These are phyloP conservation scores for Tenualosa thibaudeaui DNA, from an alignment of 2,797 vertebrate species.

Conservation along the genomic window DNA sequence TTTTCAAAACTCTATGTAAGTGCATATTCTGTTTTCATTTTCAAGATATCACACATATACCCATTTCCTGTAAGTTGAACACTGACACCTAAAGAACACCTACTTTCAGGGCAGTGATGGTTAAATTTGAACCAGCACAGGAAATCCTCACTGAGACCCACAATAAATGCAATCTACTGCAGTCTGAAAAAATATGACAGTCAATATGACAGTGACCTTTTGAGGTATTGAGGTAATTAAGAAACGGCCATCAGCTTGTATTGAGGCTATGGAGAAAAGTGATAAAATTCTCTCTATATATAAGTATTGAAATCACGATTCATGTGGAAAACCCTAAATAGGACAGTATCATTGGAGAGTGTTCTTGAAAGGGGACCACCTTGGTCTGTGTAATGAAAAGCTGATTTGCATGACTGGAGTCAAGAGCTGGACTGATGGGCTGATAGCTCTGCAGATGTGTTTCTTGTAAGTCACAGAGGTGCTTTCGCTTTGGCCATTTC, in stretches of 20 bases:
- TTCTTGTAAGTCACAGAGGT: neutral
- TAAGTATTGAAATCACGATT: too few relatives aligned
- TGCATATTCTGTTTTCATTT: neutral
- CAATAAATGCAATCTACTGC: neutral
- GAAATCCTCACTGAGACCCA: neutral
- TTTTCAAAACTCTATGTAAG: neutral
- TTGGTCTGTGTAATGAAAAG: neutral
- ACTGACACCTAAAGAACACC: too few relatives aligned
- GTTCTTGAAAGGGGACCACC: neutral
- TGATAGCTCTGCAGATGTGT: neutral
- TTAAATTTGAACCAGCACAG: neutral
- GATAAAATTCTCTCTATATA: too few relatives aligned
- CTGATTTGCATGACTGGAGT: too few relatives aligned
- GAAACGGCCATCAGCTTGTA: too few relatives aligned
- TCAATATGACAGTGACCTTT: neutral
- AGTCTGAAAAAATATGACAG: neutral
- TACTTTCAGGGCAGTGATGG: neutral
- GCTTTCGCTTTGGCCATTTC: slow-evolving; percentile 3
- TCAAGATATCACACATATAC: neutral
- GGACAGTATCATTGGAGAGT: too few relatives aligned
- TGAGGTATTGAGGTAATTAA: too few relatives aligned
- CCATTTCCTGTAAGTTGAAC: neutral
- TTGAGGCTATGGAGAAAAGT: too few relatives aligned
- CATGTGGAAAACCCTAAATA: too few relatives aligned
- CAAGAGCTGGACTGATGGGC: neutral